phyloP scores from a whole-genome alignment of 2,797 vertebrate genomes.

The Petrocephalus sullivani region DNA sequence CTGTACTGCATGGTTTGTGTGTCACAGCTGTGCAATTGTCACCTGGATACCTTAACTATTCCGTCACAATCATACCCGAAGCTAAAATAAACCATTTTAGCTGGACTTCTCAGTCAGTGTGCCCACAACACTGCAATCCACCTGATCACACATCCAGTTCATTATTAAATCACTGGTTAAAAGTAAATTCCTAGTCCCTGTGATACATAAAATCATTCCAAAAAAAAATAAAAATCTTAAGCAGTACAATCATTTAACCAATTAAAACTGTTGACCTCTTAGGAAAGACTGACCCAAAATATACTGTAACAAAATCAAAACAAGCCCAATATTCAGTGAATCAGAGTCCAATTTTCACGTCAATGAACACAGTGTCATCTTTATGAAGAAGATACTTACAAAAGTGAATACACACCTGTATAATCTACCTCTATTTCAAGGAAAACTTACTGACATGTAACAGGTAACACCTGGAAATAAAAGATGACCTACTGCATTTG shows the following conservation, averaged over 20 bases:
- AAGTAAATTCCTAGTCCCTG: background rate
- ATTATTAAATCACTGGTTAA: background rate
- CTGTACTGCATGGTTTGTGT: background rate
- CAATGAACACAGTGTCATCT: background rate
- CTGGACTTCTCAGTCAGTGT: background rate
- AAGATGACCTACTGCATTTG: background rate
- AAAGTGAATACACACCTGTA: background rate
- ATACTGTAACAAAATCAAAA: background rate
- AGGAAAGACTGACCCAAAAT: background rate
- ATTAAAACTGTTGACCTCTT: background rate
- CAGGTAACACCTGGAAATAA: conserved; percentile 1
- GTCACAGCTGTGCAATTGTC: background rate
- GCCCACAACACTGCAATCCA: background rate
- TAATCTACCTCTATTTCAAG: conserved; percentile 10
- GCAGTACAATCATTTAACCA: background rate
- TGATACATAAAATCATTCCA: background rate
- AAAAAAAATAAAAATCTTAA: background rate
- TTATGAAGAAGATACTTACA: background rate
- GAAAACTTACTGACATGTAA: background rate
- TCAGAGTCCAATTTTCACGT: background rate
- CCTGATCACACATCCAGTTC: background rate
- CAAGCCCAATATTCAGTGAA: background rate
- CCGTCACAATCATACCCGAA: background rate
- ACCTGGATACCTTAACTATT: background rate
- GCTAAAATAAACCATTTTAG: background rate